Percentiles rank a stretch among this genome's conserved stretches.
Conservation (phyloP, 2,888 invertebrate species). For the Xestobium rufovillosum region DNA sequence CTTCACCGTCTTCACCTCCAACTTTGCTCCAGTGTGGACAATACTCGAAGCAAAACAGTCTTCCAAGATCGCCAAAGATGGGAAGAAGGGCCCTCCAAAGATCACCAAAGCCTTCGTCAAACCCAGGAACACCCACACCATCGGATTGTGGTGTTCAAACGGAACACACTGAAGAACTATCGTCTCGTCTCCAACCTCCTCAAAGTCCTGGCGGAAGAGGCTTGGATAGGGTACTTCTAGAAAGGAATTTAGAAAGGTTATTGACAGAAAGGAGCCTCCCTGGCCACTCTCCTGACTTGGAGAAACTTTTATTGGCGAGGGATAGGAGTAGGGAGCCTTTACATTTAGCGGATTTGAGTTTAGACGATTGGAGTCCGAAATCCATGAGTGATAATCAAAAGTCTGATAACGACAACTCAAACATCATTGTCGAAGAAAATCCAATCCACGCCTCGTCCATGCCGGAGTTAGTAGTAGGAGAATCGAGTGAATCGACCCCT, state of each 20-base stretch:
- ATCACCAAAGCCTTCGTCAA: conserved; percentile 43
- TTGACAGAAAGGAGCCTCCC: conserved; percentile 45
- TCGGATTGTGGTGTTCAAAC: conserved; percentile 30
- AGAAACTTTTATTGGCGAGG: conserved; percentile 47
- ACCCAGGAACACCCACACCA: conserved; percentile 39
- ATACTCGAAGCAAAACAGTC: conserved; percentile 29
- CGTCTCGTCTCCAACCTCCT: conserved; percentile 23
- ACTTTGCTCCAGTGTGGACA: conserved; percentile 23
- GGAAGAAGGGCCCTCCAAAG: conserved; percentile 46
- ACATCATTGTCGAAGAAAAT: conserved; percentile 27
- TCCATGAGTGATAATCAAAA: conserved; percentile 25
- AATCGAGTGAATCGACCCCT: conserved; percentile 29
- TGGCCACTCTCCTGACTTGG: conserved; percentile 39
- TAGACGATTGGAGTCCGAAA: conserved; percentile 50
- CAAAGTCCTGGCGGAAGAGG: conserved; percentile 43
- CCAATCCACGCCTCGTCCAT: conserved; percentile 53
- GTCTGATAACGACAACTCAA: conserved; percentile 29
- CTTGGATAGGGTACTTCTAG: conserved; percentile 60
- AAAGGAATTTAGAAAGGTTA: conserved; percentile 59
- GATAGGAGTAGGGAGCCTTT: conserved; percentile 54
- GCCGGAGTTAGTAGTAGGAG: conserved; percentile 51
- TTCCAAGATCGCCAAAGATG: conserved; percentile 50
- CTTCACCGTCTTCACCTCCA: conserved; percentile 47
- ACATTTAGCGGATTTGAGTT: conserved; percentile 50
- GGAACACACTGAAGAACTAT: conserved; percentile 27